phyloP scores from a whole-genome alignment of 2,113 vertebrate species.

The Struthio camelus region DNA sequence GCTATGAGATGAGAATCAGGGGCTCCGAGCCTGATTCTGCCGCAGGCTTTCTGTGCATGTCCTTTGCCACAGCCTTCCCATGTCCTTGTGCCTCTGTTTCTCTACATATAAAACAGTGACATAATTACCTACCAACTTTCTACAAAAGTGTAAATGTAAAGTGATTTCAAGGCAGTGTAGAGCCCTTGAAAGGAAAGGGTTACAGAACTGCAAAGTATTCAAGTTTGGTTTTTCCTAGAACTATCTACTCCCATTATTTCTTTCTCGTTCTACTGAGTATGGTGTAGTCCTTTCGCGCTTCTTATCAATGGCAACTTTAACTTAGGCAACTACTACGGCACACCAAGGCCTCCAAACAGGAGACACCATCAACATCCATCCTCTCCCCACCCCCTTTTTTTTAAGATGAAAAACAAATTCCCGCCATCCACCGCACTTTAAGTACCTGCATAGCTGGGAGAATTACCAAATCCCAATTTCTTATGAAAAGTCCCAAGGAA shows the following conservation, averaged over 20 bases:
- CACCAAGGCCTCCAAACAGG: neutral
- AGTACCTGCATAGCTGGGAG: neutral
- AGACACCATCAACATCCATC: neutral
- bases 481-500: neutral
- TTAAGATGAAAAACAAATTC: neutral
- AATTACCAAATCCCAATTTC: neutral
- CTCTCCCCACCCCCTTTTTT: neutral
- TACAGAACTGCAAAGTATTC: rapidly evolving
- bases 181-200: neutral
- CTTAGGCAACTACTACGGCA: neutral
- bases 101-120: neutral
- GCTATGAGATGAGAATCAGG: neutral
- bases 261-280: neutral
- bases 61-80: neutral
- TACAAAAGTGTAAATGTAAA: neutral
- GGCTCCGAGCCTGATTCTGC: neutral
- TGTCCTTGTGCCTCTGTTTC: neutral
- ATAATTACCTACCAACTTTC: neutral
- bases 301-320: neutral
- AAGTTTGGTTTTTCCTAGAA: neutral
- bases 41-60: neutral
- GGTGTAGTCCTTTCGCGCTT: neutral
- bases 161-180: neutral
- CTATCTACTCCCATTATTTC: neutral
- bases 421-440: neutral